Base-by-base conservation (phyloP, 1,140 invertebrate genomes). In the Caenorhabditis remanei region DNA sequence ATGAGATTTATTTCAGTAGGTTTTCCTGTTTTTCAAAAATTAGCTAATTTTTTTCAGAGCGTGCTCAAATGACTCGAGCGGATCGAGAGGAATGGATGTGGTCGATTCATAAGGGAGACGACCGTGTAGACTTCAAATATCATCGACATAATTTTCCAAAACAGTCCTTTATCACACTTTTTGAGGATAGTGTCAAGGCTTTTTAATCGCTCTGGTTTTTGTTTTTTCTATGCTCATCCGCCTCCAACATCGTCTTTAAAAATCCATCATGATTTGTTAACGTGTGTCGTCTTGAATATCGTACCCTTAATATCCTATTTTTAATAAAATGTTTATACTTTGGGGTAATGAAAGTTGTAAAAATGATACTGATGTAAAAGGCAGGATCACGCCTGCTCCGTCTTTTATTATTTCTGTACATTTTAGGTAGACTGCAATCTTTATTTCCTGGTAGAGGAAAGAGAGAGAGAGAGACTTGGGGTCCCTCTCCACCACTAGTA, bases 1-100 rank as follows among this genome's bases (percentile, higher is more conserved):
- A 40, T 32, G 58, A 63, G 8, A 63, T 63, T 63, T 63, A 63
- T 63, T 63, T 63, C 13, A 63, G 58, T 63, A 21, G 32, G 58
- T 63, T 32, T n/a, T 32, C 7, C 32, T 21, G 7, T 32, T 24
- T 6, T 21, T 63, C 19, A 19, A 56, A 56, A 56, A 56, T 11
- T 24, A 24, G 19, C n/a, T 24, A 6, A 63, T n/a, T n/a, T n/a
- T 24, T 19, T 63, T 63, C 21, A 63, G 58, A 63, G 32, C 58
- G 21, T 7, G 24, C 24, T 14, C 24, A 63, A 63, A 63, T 63
- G 58, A 32, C 21, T 7, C 58, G 58, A 2, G 8, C 7, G 8
- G 58, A 63, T n/a, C 58, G 58, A 3, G 58, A 63, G n/a, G 58
- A 63, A 32, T 63, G 58, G 58, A 14, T 32, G 8, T 63, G 58